phyloP scores from a whole-genome alignment of 2,113 vertebrate genomes.

The Spermophilus dauricus region DNA sequence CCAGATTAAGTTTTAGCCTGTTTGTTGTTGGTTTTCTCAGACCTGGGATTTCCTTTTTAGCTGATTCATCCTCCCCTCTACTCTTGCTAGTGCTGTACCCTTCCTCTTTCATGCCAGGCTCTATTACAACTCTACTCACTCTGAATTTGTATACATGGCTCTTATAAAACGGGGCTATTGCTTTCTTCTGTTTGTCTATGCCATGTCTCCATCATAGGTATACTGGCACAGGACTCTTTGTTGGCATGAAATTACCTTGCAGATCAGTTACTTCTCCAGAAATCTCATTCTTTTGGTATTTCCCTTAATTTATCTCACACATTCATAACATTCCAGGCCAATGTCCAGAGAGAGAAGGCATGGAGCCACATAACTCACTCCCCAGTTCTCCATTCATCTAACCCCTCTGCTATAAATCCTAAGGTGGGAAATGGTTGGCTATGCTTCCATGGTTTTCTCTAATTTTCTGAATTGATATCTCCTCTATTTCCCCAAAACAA shows the following conservation, averaged over 20 bases:
- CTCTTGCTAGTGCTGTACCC: neutral
- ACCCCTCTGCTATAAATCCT: neutral
- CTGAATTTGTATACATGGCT: neutral
- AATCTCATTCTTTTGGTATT: constrained; percentile 28
- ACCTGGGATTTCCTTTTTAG: neutral
- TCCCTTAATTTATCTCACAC: constrained; percentile 40
- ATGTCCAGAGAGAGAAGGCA: constrained; percentile 24
- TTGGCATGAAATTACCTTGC: constrained; percentile 12
- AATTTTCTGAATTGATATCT: neutral
- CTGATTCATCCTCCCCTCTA: neutral
- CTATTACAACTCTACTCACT: neutral
- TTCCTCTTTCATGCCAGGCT: neutral
- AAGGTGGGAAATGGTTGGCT: neutral
- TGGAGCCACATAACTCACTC: neutral
- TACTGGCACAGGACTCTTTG: neutral
- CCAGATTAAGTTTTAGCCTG: neutral
- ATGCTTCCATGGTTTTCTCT: neutral
- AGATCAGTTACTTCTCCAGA: constrained; percentile 35
- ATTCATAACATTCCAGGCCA: constrained; percentile 2
- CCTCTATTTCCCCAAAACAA: neutral
- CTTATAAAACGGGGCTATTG: neutral
- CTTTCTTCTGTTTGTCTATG: neutral
- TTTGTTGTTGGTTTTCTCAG: neutral
- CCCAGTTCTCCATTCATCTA: no score
- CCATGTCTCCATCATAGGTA: neutral